phyloP scores from a whole-genome alignment of 2,888 invertebrate species.

The Antheraea assamensis region DNA sequence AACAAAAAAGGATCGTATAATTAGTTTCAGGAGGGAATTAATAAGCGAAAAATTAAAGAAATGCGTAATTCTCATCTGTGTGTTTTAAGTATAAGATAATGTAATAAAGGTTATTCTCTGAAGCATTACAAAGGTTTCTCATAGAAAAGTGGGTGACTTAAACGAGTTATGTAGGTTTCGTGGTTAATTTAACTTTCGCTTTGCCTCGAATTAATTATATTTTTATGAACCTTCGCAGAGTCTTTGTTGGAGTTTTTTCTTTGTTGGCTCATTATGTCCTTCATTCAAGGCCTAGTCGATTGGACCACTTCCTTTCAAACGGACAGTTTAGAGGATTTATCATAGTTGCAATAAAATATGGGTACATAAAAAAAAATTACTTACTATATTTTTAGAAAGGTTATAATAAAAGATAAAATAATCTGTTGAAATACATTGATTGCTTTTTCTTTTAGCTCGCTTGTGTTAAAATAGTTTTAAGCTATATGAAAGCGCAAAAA shows the following conservation, averaged over 20 bases:
- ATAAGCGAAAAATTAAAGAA: not conserved
- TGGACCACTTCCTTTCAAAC: not conserved
- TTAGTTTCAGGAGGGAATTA: not conserved
- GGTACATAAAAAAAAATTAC: no score
- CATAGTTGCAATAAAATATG: not conserved
- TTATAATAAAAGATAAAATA: no score
- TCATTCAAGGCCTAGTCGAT: not conserved
- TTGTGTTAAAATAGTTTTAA: no score
- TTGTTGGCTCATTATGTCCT: not conserved
- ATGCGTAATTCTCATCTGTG: not conserved
- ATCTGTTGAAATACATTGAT: no score
- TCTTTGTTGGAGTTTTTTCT: slow-evolving; percentile 15
- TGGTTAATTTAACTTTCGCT: slow-evolving; percentile 31
- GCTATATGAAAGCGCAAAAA: no score
- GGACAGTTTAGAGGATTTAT: not conserved
- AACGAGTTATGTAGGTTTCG: slow-evolving; percentile 33
- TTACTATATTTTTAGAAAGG: no score
- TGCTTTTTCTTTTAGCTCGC: no score
- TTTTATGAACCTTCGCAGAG: slow-evolving; percentile 24
- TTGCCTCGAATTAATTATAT: slow-evolving; percentile 27
- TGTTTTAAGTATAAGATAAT: slow-evolving; percentile 31
- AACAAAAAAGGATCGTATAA: no score
- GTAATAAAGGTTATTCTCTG: slow-evolving; percentile 45
- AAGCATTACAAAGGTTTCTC: slow-evolving; percentile 44
- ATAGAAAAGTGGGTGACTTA: slow-evolving; percentile 42